Conservation (phyloP, 2,797 vertebrate genomes). For the Silurus aristotelis region DNA sequence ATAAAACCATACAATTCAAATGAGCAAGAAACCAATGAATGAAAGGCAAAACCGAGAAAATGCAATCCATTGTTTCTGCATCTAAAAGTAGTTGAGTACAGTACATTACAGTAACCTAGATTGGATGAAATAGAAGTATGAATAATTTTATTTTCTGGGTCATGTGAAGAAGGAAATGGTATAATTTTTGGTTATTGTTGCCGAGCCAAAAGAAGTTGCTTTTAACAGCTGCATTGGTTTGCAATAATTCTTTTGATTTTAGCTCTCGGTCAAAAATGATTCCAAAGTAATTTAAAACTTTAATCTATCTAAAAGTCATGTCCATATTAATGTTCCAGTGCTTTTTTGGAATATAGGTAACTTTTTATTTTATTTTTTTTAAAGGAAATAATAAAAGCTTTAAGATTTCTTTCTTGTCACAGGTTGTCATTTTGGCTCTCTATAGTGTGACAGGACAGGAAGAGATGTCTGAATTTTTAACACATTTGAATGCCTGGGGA, state of each 20-base stretch:
- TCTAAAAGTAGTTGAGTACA: constrained; percentile 3
- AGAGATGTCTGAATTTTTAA: constrained; percentile 41
- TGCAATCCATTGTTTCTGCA: not conserved
- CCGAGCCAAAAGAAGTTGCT: not conserved
- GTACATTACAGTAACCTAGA: constrained; percentile 9
- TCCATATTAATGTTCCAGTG: not conserved
- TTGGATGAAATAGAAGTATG: not conserved
- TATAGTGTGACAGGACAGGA: constrained; percentile 41
- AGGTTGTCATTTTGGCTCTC: constrained; percentile 33
- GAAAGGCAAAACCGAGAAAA: not conserved
- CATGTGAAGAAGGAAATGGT: not conserved
- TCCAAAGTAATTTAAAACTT: not conserved
- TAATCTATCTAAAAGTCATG: not conserved
- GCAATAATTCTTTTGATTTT: not conserved
- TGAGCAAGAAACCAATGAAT: not conserved
- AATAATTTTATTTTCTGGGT: not conserved
- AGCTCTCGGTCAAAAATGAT: constrained; percentile 5
- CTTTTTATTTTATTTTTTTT: not conserved
- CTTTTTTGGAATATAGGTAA: not conserved
- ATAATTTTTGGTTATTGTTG: not conserved
- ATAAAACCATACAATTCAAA: not conserved
- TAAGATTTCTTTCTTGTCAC: constrained; percentile 36
- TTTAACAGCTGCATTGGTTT: not conserved
- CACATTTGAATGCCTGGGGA: constrained; percentile 48
- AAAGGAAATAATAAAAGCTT: not conserved